These are phyloP conservation scores for Pteropus rufus DNA, from an alignment of 2,797 vertebrate species.

Conservation along the genomic window DNA sequence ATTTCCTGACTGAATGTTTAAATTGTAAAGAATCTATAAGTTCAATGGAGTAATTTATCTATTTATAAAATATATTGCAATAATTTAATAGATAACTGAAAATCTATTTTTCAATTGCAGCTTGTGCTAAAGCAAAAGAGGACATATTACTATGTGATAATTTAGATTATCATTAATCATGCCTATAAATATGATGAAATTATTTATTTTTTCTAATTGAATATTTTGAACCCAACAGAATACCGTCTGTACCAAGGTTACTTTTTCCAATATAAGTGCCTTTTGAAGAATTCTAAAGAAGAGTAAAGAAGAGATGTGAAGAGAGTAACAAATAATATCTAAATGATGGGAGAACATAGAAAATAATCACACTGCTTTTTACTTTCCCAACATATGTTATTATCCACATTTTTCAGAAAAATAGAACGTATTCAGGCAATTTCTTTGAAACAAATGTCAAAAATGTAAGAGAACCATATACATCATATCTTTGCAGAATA, in stretches of 20 bases:
- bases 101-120: background rate
- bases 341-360: background rate
- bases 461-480: slow-evolving; percentile 12
- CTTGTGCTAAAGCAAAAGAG: background rate
- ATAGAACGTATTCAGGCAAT: slow-evolving; percentile 25
- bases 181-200: background rate
- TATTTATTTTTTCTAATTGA: background rate
- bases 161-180: background rate
- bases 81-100: background rate
- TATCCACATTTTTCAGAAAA: slow-evolving; percentile 52
- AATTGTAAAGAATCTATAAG: background rate
- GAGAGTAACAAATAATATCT: slow-evolving; percentile 10
- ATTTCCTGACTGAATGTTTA: background rate
- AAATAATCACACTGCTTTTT: background rate
- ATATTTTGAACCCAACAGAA: background rate
- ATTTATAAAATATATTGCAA: background rate
- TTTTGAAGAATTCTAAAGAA: slow-evolving; percentile 18
- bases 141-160: background rate
- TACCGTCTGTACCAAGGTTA: background rate
- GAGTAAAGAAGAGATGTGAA: background rate
- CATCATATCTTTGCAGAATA: slow-evolving; percentile 54
- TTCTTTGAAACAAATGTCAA: slow-evolving; percentile 62
- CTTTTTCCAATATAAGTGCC: background rate
- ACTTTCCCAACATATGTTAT: slow-evolving; percentile 20
- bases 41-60: background rate